Evolutionary conservation across 2,797 vertebrate species (phyloP).

Genomic region (Psittacula derbiana): DNA sequence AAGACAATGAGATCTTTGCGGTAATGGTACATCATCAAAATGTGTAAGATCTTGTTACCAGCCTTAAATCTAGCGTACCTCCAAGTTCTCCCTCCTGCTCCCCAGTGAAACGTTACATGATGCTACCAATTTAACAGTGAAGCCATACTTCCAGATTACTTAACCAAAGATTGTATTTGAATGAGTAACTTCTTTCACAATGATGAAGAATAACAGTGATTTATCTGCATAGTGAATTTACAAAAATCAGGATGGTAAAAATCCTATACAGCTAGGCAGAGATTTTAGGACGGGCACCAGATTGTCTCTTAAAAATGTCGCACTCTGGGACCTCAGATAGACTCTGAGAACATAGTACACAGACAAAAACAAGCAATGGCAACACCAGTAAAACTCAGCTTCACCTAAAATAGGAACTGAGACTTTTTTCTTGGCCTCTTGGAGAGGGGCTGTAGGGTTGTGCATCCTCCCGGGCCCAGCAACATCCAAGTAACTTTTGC

Average conservation of each 20-base stretch:
- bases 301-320: background rate
- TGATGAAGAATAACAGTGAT: background rate
- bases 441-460: background rate
- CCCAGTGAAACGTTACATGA: background rate
- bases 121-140: background rate
- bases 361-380: background rate
- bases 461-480: background rate
- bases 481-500: background rate
- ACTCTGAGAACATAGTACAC: background rate
- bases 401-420: background rate
- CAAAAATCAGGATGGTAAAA: background rate
- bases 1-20: background rate
- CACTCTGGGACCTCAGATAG: background rate
- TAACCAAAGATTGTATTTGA: background rate
- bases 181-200: background rate
- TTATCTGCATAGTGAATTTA: background rate
- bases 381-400: background rate
- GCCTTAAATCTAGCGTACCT: background rate
- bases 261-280: background rate
- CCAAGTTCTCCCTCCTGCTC: background rate
- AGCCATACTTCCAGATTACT: background rate
- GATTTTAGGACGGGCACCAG: background rate
- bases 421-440: background rate
- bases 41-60: background rate
- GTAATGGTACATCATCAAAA: background rate